Evolutionary conservation across 1,140 invertebrate genomes (phyloP).

Genomic region (Heliconius himera): DNA sequence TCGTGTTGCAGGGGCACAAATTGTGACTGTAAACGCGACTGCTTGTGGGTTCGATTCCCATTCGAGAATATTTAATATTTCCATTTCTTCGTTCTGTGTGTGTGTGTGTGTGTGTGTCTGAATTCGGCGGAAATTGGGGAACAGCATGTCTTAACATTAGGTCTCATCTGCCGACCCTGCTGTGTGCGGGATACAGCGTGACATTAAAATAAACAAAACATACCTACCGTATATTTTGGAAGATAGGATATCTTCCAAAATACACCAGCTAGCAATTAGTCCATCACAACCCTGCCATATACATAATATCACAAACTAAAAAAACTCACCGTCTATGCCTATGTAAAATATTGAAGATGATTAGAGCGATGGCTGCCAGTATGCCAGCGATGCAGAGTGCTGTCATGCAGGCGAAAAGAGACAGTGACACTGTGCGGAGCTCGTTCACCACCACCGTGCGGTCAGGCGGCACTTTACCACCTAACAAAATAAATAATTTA

Average conservation of each 20-base stretch:
- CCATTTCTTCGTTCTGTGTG: too few species aligned
- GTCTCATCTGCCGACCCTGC: too few species aligned
- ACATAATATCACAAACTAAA: neutral
- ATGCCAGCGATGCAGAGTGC: constrained; percentile 93
- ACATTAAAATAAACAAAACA: too few species aligned
- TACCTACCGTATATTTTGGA: too few species aligned
- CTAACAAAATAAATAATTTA: constrained; percentile 66
- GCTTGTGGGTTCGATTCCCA: too few species aligned
- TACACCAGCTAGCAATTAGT: neutral
- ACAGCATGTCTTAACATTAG: too few species aligned
- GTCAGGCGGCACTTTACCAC: constrained; percentile 94
- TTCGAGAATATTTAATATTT: too few species aligned
- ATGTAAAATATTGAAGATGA: constrained; percentile 95
- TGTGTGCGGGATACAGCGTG: too few species aligned
- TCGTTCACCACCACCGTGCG: constrained; percentile 93
- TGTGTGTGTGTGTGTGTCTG: too few species aligned
- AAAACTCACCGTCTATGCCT: constrained; percentile 90
- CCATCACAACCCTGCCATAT: neutral
- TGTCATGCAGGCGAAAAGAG: constrained; percentile 95
- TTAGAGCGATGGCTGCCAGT: constrained; percentile 89
- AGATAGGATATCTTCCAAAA: neutral
- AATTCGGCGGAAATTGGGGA: too few species aligned
- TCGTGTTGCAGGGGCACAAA: too few species aligned
- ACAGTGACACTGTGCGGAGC: constrained; percentile 92
- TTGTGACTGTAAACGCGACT: too few species aligned